These are phyloP conservation scores for Oreochromis grahami DNA, from an alignment of 2,797 vertebrate species.

Conservation along the genomic window DNA sequence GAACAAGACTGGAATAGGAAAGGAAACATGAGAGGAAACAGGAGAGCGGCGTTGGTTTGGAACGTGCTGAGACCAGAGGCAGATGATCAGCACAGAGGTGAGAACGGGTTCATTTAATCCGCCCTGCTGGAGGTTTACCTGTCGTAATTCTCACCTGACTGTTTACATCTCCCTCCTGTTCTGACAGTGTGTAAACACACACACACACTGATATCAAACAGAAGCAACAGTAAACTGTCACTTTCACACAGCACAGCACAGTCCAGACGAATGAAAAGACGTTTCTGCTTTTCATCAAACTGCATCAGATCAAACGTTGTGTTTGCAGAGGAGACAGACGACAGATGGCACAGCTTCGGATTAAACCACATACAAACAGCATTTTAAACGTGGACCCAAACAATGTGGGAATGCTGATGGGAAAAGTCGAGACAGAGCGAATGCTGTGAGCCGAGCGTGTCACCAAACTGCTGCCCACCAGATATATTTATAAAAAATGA, in stretches of 20 bases:
- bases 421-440: not conserved
- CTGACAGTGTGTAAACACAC: not conserved
- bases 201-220: not conserved
- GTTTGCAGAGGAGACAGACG: not conserved
- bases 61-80: not conserved
- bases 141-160: not conserved
- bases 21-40: not conserved
- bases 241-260: not conserved
- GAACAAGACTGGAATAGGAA: too few species aligned
- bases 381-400: not conserved
- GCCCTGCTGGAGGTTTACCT: not conserved
- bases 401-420: not conserved
- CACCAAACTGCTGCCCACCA: not conserved
- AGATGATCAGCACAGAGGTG: fast-evolving
- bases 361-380: not conserved
- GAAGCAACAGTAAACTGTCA: not conserved
- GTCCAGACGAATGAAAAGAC: not conserved
- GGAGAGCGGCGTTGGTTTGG: not conserved
- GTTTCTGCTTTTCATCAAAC: not conserved
- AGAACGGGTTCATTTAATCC: fast-evolving
- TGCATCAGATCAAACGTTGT: not conserved
- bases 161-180: not conserved
- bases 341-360: not conserved
- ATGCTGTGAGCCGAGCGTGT: not conserved
- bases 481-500: not conserved